These are phyloP conservation scores for Spatulosminthurus flaviceps DNA, from an alignment of 2,888 invertebrate genomes.

Conservation along the genomic window DNA sequence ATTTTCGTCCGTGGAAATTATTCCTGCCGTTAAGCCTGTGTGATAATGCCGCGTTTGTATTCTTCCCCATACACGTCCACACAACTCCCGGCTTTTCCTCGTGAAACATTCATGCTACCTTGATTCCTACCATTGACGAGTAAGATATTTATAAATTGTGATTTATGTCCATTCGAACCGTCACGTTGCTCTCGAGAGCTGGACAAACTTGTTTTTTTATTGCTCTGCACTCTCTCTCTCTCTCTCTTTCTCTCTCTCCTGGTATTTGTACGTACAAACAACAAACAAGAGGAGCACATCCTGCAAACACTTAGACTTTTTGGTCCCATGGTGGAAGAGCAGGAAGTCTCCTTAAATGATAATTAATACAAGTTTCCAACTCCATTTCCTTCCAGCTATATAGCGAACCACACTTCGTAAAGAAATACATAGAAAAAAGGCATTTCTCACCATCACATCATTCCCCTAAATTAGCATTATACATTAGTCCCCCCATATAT, in stretches of 20 bases:
- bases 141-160: constrained; percentile 21
- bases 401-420: not conserved
- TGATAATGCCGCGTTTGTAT: constrained; percentile 25
- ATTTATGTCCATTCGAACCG: constrained; percentile 20
- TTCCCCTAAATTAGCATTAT: too few relatives aligned
- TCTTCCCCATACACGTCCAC: not conserved
- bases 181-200: not conserved
- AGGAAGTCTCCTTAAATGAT: too few relatives aligned
- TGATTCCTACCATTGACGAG: constrained; percentile 8
- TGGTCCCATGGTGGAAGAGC: too few relatives aligned
- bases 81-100: not conserved
- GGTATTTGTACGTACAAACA: not conserved
- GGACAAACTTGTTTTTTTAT: constrained; percentile 10
- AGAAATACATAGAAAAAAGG: too few relatives aligned
- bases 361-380: not conserved
- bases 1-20: constrained; percentile 5
- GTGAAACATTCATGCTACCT: not conserved
- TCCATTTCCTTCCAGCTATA: not conserved
- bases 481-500: too few relatives aligned
- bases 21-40: not conserved
- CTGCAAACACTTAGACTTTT: too few relatives aligned
- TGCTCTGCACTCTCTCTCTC: not conserved
- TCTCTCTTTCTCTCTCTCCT: not conserved
- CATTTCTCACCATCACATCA: too few relatives aligned
- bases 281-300: too few relatives aligned